These are phyloP conservation scores for Urocolius indicus DNA, from an alignment of 2,113 vertebrate species.

Conservation along the genomic window DNA sequence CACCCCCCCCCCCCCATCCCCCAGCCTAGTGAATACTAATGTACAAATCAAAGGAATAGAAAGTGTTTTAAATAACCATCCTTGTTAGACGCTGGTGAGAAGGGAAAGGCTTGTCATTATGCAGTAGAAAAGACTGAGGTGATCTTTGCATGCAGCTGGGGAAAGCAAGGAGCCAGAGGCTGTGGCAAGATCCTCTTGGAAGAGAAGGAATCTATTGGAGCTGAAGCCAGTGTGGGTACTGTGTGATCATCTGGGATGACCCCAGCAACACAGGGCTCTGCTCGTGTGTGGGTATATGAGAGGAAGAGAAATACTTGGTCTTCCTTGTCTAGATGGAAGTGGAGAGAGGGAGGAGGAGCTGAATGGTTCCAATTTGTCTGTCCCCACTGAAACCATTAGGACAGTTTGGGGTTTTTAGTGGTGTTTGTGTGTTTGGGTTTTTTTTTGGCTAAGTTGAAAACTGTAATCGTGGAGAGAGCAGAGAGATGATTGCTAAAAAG, in stretches of 20 bases:
- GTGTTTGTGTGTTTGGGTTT: background rate
- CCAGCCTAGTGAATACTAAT: conserved; percentile 11
- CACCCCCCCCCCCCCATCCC: too few relatives aligned
- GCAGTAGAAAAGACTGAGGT: background rate
- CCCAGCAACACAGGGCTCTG: accelerated
- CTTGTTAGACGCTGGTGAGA: background rate
- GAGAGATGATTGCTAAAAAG: background rate
- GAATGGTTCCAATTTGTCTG: accelerated
- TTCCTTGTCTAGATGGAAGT: background rate
- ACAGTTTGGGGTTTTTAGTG: background rate
- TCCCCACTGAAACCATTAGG: background rate
- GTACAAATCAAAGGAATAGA: conserved; percentile 44
- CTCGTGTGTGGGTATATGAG: accelerated
- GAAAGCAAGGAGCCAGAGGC: background rate
- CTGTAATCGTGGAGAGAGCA: background rate
- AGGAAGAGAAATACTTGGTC: background rate
- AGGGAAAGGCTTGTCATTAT: background rate
- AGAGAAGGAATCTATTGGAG: background rate
- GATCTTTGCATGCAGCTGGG: background rate
- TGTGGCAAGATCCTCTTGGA: background rate
- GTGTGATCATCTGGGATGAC: background rate
- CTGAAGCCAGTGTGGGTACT: background rate
- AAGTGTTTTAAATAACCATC: conserved; percentile 7
- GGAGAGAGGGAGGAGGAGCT: background rate
- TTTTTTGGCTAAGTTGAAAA: background rate